Percentiles rank a stretch among this genome's conserved stretches.
phyloP scores from a whole-genome alignment of 2,113 vertebrate species.

The Gorsachius goisagi region DNA sequence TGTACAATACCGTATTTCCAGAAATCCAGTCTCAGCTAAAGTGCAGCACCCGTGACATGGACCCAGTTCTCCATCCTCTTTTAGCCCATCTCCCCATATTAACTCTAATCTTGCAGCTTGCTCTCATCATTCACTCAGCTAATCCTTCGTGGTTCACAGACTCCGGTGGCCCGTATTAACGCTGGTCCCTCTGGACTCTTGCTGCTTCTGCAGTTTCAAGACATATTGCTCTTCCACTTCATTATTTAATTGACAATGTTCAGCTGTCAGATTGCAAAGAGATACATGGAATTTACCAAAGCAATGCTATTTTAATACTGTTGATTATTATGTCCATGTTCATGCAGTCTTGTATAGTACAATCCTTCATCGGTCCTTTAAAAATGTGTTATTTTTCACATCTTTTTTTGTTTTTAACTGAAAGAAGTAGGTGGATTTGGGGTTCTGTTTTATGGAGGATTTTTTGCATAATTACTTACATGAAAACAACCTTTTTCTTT shows the following conservation, averaged over 20 bases:
- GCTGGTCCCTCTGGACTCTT: neutral
- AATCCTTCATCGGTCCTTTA: neutral
- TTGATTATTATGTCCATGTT: neutral
- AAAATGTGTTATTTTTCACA: neutral
- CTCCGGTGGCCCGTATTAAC: neutral
- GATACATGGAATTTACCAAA: neutral
- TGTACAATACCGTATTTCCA: accelerated
- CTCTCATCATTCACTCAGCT: neutral
- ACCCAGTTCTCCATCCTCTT: neutral
- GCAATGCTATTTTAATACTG: neutral
- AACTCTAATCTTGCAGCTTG: neutral
- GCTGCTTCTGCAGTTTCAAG: neutral
- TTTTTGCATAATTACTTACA: neutral
- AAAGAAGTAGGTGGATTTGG: neutral
- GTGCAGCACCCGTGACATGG: no score
- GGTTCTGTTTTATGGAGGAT: neutral
- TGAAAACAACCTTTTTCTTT: neutral
- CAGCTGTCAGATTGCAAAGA: neutral
- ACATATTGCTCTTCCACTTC: neutral
- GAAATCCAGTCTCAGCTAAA: neutral
- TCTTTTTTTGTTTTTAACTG: neutral
- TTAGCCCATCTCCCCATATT: neutral
- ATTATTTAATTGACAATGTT: neutral
- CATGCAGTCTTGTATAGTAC: neutral
- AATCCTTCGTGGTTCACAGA: neutral